Evolutionary conservation across 2,888 invertebrate genomes (phyloP), one percentile per base, ranked within the genome.

Genomic region (Ferdinandea cuprea): DNA sequence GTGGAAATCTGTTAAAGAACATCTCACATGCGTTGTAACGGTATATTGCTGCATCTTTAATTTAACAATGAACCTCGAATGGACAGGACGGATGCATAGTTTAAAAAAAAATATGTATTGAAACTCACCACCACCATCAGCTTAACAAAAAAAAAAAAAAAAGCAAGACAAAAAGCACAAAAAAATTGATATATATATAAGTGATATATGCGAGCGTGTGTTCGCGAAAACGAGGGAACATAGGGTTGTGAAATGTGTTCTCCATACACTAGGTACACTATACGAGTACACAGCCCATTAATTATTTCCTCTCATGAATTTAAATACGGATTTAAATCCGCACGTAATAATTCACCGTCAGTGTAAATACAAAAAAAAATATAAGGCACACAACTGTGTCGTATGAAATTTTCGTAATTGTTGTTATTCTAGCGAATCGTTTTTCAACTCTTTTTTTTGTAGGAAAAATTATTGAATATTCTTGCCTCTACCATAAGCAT

Each of bases 281-380:
- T 2, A 59, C 32, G 46, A 54, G 77, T 56, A 56, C 65, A 71
- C 61, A 83, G 72, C 46, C 66, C 83, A 83, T 83, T 83, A 78
- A 83, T 83, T 83, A 83, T 83, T 83, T 83, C 72, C 78, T 73
- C 83, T 71, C 83, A 83, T 83, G 83, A 83, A 83, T 83, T 83
- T 83, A 83, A 83, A 83, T 83, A 72, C 77, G 72, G 68, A 83
- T 78, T 83, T 83, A 78, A 83, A 58, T 83, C 83, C 78, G 72
- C 78, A 78, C 83, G 83, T 78, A 78, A 83, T 83, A 83, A 83
- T 83, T 83, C 83, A 83, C 83, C 56, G 66, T 72, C 78, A 17
- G 59, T 78, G 61, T 76, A 76, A 81, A 81, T 76, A 76, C 32
- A 65, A 48, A 40, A 69, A 56, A 59, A 50, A 48, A 40, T n/a